These are phyloP conservation scores for Melanotus villosus DNA, from an alignment of 2,888 invertebrate species.

Conservation along the genomic window DNA sequence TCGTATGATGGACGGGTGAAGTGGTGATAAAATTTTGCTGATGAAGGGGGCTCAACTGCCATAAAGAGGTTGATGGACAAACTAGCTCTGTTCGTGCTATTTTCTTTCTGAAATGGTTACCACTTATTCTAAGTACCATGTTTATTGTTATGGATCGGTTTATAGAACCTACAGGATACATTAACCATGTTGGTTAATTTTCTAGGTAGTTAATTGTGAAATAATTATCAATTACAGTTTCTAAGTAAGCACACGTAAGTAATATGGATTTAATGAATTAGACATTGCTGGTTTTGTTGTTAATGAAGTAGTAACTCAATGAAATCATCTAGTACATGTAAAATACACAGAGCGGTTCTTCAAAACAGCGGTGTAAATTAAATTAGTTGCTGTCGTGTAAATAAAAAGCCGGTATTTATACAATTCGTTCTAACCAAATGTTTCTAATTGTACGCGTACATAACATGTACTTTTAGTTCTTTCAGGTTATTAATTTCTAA, in stretches of 20 bases:
- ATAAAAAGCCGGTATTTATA: conserved; percentile 17
- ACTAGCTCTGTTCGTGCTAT: conserved; percentile 41
- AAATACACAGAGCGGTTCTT: conserved; percentile 30
- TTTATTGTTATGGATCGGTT: conserved; percentile 47
- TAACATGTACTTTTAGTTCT: neutral
- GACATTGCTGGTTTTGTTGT: neutral
- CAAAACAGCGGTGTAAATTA: conserved; percentile 40
- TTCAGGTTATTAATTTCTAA: neutral
- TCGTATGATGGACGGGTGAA: conserved; percentile 47
- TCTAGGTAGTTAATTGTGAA: conserved; percentile 12
- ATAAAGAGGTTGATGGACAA: conserved; percentile 54
- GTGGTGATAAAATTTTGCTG: conserved; percentile 57
- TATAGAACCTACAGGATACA: conserved; percentile 36
- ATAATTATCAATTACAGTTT: conserved; percentile 14
- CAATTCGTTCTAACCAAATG: neutral
- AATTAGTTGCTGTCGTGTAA: conserved; percentile 42
- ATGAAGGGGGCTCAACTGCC: conserved; percentile 55
- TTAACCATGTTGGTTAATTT: conserved; percentile 41
- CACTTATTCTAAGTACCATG: conserved; percentile 46
- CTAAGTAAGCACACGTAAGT: neutral
- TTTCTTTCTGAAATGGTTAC: conserved; percentile 45
- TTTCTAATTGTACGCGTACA: neutral
- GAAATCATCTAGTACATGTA: no score
- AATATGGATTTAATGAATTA: conserved; percentile 10
- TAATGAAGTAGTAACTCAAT: neutral